Base-by-base conservation (phyloP, 2,888 invertebrate genomes). In the Eueremaeus valkanovi region DNA sequence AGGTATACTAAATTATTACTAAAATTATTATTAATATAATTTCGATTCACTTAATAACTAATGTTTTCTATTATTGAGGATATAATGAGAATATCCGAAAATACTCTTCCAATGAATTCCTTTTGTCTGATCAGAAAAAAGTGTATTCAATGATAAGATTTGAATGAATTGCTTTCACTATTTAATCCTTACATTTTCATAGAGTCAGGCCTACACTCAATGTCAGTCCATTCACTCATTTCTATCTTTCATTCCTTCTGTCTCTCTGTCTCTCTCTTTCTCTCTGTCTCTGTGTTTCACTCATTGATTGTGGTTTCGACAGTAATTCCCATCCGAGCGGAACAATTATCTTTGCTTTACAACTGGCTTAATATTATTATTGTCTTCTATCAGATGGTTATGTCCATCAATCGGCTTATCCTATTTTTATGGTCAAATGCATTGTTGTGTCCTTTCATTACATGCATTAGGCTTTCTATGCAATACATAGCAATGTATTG, bases 1-100 rank as follows among this genome's bases (percentile, higher is more conserved):
- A 90, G 92, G 93, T 92, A 86, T 84, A 88, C n/a, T 83, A 49
- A 36, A 13, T 3, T 29, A n/a, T n/a, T 49, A n/a, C n/a, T n/a
- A n/a, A n/a, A n/a, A n/a, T n/a, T 49, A 49, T 11, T n/a, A 9
- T 8, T 16, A 49, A 49, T 49, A 49, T 49, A 49, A 27, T 6
- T 58, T 6, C 13, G 18, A 13, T 13, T 51, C 51, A 51, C 21
- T 27, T 58, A 29, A 29, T 58, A 58, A 58, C 24, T 51, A 6
- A 29, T 58, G 27, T 58, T 58, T 6, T 51, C 51, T 51, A 51
- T 51, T 21, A 51, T 51, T 51, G 8, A 18, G 8, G 9, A 51
- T 18, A 51, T 18, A 51, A 51, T 51, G 16, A 51, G 18, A 11
- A 51, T 51, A 6, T 11, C 51, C 8, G 6, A 21, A n/a, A 51